Conservation (phyloP, 2,797 vertebrate species). For the Orientallactaga sibirica region DNA sequence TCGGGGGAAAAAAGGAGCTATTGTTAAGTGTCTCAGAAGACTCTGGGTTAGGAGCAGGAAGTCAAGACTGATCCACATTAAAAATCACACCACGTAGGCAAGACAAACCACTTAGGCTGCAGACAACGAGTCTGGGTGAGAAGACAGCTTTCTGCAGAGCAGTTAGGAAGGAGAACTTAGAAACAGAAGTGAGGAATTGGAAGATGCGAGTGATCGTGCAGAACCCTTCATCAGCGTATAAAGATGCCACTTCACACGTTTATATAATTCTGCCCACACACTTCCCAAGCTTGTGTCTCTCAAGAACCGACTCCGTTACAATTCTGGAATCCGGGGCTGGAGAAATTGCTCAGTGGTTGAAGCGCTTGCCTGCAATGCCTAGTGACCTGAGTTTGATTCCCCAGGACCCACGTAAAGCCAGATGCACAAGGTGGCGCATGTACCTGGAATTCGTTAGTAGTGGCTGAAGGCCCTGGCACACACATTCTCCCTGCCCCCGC, state of each 20-base stretch:
- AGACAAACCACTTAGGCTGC: neutral
- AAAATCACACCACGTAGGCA: neutral
- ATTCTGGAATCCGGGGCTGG: neutral
- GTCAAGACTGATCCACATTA: conserved; percentile 38
- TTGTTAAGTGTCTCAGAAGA: conserved; percentile 45
- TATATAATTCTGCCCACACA: neutral
- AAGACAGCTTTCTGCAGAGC: neutral
- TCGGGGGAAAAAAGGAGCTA: conserved; percentile 10
- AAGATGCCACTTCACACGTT: conserved; percentile 25
- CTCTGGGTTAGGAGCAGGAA: conserved; percentile 29
- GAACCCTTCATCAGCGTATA: neutral
- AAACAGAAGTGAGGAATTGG: neutral
- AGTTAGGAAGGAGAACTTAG: neutral
- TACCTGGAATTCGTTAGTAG: no score
- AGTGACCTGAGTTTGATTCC: no score
- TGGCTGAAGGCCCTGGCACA: no score
- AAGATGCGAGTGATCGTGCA: neutral
- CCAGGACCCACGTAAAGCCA: no score
- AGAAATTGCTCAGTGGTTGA: no score
- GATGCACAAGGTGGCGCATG: no score
- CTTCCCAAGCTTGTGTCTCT: conserved; percentile 27
- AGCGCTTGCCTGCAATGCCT: no score
- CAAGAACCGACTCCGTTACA: conserved; percentile 42
- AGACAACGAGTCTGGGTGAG: neutral
- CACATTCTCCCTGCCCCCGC: no score